These are phyloP conservation scores for Ametastegia equiseti DNA, from an alignment of 2,888 invertebrate species.

Conservation along the genomic window DNA sequence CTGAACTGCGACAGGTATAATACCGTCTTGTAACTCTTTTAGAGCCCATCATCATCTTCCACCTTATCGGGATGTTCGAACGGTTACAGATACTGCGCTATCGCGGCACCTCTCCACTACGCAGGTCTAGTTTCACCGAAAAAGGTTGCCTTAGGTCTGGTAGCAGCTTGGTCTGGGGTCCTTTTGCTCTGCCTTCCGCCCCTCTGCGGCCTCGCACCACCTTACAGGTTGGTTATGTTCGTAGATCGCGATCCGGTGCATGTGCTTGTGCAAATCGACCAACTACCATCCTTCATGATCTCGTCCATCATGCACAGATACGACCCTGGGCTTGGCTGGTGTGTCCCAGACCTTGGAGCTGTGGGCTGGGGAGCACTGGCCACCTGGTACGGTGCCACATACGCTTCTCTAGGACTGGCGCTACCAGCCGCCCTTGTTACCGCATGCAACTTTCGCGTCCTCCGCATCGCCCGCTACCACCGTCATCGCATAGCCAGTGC, in stretches of 20 bases:
- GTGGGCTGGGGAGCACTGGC: constrained; percentile 79
- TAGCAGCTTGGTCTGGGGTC: constrained; percentile 83
- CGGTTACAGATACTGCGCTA: constrained; percentile 83
- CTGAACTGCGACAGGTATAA: constrained; percentile 83
- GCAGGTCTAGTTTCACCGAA: constrained; percentile 86
- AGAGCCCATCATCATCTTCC: constrained; percentile 8
- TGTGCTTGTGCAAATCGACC: no score
- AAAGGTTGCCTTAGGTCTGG: constrained; percentile 83
- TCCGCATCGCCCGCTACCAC: constrained; percentile 82
- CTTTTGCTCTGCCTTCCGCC: constrained; percentile 82
- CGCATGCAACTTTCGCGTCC: constrained; percentile 84
- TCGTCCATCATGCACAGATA: constrained; percentile 68
- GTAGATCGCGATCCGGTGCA: neutral
- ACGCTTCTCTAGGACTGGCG: constrained; percentile 82
- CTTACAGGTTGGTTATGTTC: constrained; percentile 72
- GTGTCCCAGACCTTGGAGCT: constrained; percentile 82
- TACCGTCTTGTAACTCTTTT: neutral
- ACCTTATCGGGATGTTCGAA: neutral
- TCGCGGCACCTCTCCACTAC: constrained; percentile 89
- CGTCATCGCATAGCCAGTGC: constrained; percentile 91
- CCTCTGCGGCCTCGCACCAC: constrained; percentile 78
- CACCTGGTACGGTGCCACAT: constrained; percentile 82
- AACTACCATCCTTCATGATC: neutral
- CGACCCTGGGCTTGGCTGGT: constrained; percentile 80
- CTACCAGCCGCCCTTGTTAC: constrained; percentile 84